phyloP scores from a whole-genome alignment of 2,113 vertebrate species.

The Pluvianellus socialis region DNA sequence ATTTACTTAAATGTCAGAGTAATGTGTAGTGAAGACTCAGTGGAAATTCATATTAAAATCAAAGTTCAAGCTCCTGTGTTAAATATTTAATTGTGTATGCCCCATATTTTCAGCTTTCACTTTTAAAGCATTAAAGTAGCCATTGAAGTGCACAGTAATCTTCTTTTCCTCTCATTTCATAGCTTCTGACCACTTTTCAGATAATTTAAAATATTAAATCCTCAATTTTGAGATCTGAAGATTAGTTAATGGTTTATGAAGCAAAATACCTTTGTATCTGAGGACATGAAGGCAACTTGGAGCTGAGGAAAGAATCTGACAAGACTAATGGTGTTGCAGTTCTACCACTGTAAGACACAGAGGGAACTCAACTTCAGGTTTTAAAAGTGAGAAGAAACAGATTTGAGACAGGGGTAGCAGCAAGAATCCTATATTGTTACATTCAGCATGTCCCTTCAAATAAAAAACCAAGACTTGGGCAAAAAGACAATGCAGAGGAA shows the following conservation, averaged over 20 bases:
- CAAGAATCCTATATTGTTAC: not conserved
- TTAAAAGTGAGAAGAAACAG: not conserved
- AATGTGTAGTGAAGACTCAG: not conserved
- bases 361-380: not conserved
- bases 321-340: not conserved
- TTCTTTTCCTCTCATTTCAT: not conserved
- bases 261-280: not conserved
- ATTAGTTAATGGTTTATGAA: not conserved
- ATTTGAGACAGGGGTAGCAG: not conserved
- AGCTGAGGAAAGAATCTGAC: not conserved
- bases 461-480: not conserved
- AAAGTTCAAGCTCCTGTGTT: not conserved
- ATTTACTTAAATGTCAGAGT: not conserved
- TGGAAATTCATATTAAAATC: not conserved
- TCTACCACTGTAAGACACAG: not conserved
- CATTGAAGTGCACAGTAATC: not conserved
- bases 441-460: fast-evolving
- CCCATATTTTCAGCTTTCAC: not conserved
- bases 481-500: not conserved
- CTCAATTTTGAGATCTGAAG: not conserved
- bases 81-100: not conserved
- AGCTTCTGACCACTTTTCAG: not conserved
- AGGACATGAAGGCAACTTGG: not conserved
- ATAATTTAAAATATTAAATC: not conserved
- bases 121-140: not conserved